phyloP scores from a whole-genome alignment of 2,888 invertebrate species.

The Alviniconcha strummeri region DNA sequence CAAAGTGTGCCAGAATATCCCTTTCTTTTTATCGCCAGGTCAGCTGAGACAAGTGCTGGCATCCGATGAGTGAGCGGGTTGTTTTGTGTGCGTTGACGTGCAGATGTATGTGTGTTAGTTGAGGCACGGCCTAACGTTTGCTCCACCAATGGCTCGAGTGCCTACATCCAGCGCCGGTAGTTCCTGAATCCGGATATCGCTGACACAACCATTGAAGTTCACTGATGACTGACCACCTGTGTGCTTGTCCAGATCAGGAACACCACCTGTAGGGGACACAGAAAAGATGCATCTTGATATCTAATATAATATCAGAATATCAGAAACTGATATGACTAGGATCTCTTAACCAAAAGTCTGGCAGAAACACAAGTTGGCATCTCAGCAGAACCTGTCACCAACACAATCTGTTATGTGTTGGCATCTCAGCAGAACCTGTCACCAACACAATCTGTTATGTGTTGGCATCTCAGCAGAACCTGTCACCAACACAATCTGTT shows the following conservation, averaged over 20 bases:
- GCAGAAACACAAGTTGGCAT: neutral
- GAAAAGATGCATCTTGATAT: neutral
- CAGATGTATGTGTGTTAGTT: constrained; percentile 13
- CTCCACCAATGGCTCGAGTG: constrained; percentile 53
- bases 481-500: neutral
- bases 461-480: neutral
- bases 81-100: constrained; percentile 12
- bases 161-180: constrained; percentile 50
- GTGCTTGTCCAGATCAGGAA: constrained; percentile 56
- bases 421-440: neutral
- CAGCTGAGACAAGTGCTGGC: neutral
- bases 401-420: neutral
- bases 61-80: neutral
- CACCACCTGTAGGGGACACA: constrained; percentile 58
- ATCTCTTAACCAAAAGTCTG: neutral
- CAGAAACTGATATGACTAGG: neutral
- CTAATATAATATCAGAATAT: neutral
- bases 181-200: constrained; percentile 52
- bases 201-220: constrained; percentile 66
- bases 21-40: neutral
- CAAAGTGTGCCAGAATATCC: neutral
- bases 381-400: neutral
- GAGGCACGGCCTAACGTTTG: constrained; percentile 58
- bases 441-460: neutral
- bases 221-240: constrained; percentile 53